Conservation (phyloP, 2,888 invertebrate genomes). For the Heterodera filipjevi region DNA sequence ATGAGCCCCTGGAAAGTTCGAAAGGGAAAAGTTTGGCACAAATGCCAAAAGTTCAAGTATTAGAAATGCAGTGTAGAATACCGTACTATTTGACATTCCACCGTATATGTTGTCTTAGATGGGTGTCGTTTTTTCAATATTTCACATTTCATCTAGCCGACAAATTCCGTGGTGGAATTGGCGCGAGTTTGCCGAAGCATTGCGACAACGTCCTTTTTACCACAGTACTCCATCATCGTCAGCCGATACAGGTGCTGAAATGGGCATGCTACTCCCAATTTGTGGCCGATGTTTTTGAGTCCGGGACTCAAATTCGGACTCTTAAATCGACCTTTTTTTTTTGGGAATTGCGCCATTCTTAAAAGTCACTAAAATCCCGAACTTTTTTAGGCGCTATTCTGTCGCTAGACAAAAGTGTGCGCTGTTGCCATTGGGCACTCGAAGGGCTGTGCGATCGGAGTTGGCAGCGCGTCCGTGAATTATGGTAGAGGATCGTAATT, state of each 20-base stretch:
- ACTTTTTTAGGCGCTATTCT: background rate
- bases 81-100: no score
- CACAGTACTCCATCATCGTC: background rate
- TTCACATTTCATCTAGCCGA: background rate
- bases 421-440: constrained; percentile 49
- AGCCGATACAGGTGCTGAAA: background rate
- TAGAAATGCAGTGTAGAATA: no score
- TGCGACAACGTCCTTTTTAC: background rate
- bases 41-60: no score
- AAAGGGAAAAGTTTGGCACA: background rate
- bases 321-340: background rate
- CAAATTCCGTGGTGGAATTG: constrained; percentile 37
- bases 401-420: constrained; percentile 32
- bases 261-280: no score
- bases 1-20: no score
- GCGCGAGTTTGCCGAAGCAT: constrained; percentile 20
- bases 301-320: no score
- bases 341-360: background rate
- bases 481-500: no score
- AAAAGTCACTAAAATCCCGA: no score
- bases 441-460: constrained; percentile 48
- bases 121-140: background rate
- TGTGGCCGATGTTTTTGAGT: no score
- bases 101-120: no score
- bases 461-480: constrained; percentile 46